Percentiles rank a stretch among this genome's conserved stretches.
Evolutionary conservation across 2,113 vertebrate species (phyloP).

Genomic region (Catharus fuscescens): DNA sequence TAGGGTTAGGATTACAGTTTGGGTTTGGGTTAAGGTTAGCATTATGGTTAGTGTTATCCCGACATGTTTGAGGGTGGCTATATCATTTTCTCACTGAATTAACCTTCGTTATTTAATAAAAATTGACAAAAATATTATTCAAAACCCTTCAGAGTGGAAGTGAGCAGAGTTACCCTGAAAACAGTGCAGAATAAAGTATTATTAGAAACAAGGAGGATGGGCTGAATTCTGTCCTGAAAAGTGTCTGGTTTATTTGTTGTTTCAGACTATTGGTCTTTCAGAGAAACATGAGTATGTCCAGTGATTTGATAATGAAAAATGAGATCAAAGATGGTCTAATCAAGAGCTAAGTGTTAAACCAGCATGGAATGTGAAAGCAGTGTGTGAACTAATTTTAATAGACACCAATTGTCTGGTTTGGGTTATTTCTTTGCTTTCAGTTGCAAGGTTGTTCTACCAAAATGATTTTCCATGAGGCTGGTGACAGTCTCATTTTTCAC

Average conservation of each 20-base stretch:
- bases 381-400: constrained; percentile 35
- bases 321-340: constrained; percentile 31
- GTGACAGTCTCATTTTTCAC: constrained; percentile 71
- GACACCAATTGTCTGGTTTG: constrained; percentile 10
- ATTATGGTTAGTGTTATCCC: neutral
- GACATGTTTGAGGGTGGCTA: neutral
- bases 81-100: neutral
- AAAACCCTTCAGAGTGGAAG: neutral
- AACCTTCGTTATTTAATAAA: neutral
- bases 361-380: constrained; percentile 26
- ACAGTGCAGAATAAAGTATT: neutral
- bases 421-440: constrained; percentile 55
- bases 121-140: neutral
- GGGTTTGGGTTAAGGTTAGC: too few relatives aligned
- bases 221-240: neutral
- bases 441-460: constrained; percentile 60
- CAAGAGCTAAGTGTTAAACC: constrained; percentile 12
- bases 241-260: constrained; percentile 12
- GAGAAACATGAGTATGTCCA: constrained; percentile 32
- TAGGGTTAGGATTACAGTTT: too few relatives aligned
- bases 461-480: constrained; percentile 62
- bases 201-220: neutral
- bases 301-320: constrained; percentile 58
- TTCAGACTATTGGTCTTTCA: constrained; percentile 19
- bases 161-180: neutral